Evolutionary conservation across 2,797 vertebrate species (phyloP).

Genomic region (Lagodon rhomboides): DNA sequence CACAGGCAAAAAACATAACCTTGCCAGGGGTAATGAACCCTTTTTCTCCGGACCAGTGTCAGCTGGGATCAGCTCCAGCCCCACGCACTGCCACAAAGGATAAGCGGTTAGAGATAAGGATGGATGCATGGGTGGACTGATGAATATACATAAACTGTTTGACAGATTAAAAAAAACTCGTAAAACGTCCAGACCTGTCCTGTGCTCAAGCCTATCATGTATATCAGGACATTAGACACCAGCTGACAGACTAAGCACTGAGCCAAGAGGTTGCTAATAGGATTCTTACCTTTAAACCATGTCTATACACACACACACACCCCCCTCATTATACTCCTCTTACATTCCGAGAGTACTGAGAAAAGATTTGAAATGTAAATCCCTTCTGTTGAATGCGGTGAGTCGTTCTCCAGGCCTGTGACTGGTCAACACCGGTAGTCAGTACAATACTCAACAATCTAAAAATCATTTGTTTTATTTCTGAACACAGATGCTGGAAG

Average conservation of each 20-base stretch:
- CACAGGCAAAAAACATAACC: no score
- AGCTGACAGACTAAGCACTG: constrained; percentile 43
- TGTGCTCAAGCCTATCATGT: neutral
- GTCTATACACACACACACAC: constrained; percentile 11
- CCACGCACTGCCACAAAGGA: no score
- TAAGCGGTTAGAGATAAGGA: no score
- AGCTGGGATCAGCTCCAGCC: no score
- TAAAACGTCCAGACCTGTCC: neutral
- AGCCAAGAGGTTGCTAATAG: constrained; percentile 65
- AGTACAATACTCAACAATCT: no score
- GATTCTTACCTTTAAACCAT: constrained; percentile 63
- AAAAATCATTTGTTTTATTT: neutral
- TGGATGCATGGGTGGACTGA: no score
- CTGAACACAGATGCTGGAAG: neutral
- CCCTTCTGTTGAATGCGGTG: constrained; percentile 29
- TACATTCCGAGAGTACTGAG: constrained; percentile 56
- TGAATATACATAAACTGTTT: no score
- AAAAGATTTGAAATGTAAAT: constrained; percentile 70
- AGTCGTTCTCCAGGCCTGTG: constrained; percentile 25
- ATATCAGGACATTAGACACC: constrained; percentile 6
- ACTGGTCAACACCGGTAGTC: neutral
- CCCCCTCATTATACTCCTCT: constrained; percentile 27
- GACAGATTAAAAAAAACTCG: neutral
- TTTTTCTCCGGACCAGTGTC: no score
- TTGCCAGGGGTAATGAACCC: no score